Conservation (phyloP, 2,888 invertebrate genomes). For the Piscicola geometra region DNA sequence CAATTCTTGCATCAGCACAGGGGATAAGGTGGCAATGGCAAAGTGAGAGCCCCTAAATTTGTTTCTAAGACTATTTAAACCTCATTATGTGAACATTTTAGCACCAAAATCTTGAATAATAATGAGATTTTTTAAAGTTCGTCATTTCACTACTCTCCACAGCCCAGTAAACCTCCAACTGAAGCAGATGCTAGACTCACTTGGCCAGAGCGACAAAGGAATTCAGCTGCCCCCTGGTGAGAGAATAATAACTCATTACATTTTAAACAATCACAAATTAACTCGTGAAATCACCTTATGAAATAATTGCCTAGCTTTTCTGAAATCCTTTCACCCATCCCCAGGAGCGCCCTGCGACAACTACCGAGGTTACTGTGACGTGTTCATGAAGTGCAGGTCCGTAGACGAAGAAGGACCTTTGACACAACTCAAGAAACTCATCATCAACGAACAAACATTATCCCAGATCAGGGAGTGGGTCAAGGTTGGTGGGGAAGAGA, state of each 20-base stretch:
- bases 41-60: too few relatives aligned
- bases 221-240: slow-evolving; percentile 35
- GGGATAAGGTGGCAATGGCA: slow-evolving; percentile 38
- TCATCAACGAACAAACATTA: slow-evolving; percentile 84
- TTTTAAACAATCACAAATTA: too few relatives aligned
- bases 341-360: slow-evolving; percentile 95
- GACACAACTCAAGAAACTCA: slow-evolving; percentile 87
- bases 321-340: too few relatives aligned
- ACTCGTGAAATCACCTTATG: too few relatives aligned
- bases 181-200: slow-evolving; percentile 31
- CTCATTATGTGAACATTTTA: too few relatives aligned
- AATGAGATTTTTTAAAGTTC: too few relatives aligned
- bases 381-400: slow-evolving; percentile 93
- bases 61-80: too few relatives aligned
- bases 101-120: too few relatives aligned
- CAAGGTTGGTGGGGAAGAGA: too few relatives aligned
- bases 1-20: slow-evolving; percentile 61
- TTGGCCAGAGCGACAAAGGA: slow-evolving; percentile 20
- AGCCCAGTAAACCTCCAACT: slow-evolving; percentile 43
- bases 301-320: too few relatives aligned
- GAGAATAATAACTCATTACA: too few relatives aligned
- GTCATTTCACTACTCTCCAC: too few relatives aligned
- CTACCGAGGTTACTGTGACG: slow-evolving; percentile 96
- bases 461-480: slow-evolving; percentile 86
- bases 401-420: slow-evolving; percentile 98